These are phyloP conservation scores for Diabrotica undecimpunctata DNA, from an alignment of 1,140 invertebrate genomes.

Conservation along the genomic window DNA sequence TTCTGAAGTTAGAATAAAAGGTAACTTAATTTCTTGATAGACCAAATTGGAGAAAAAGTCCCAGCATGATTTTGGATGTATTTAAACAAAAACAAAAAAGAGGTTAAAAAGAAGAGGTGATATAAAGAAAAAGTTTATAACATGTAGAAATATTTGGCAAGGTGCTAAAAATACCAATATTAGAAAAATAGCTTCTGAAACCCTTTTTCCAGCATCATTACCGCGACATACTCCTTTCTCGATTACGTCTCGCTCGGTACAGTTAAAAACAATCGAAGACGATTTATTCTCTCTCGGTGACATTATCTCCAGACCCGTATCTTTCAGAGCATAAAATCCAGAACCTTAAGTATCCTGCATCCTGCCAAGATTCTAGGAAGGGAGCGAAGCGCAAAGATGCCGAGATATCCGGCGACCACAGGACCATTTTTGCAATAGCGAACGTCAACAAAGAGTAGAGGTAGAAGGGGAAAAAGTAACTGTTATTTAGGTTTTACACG, in stretches of 20 bases:
- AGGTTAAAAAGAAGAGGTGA: too few relatives aligned
- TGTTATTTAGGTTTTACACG: not conserved
- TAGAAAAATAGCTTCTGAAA: too few relatives aligned
- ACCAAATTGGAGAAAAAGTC: too few relatives aligned
- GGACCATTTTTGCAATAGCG: not conserved
- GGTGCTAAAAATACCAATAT: too few relatives aligned
- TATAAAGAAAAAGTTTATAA: too few relatives aligned
- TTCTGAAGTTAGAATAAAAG: too few relatives aligned
- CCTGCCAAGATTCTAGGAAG: conserved; percentile 1
- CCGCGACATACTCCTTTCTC: not conserved
- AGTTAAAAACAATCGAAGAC: not conserved
- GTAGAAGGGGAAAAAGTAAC: not conserved
- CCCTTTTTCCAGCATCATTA: too few relatives aligned
- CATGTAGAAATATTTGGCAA: too few relatives aligned
- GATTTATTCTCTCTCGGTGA: not conserved
- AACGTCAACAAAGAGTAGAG: not conserved
- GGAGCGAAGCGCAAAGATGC: not conserved
- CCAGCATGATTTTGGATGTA: too few relatives aligned
- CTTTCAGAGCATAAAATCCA: not conserved
- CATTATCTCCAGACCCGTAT: conserved; percentile 1
- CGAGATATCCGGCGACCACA: conserved; percentile 1
- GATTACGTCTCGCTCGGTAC: not conserved
- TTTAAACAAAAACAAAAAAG: too few relatives aligned
- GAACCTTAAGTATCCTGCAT: not conserved
- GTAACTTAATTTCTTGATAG: too few relatives aligned